Evolutionary conservation across 2,113 vertebrate genomes (phyloP), one percentile per base, ranked within the genome.

Genomic region (Dinomys branickii): DNA sequence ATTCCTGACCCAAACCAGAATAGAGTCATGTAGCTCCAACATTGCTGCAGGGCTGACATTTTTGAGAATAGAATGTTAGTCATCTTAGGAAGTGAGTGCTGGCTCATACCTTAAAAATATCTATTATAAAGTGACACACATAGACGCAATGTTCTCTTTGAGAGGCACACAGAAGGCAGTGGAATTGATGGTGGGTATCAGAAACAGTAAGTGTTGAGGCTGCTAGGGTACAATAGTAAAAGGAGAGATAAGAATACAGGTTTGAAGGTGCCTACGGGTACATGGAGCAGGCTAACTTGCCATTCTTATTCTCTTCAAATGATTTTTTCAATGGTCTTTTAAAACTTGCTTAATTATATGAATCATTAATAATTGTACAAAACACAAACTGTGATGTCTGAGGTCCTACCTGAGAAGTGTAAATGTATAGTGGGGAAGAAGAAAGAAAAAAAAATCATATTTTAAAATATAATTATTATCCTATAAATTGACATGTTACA

Each of bases 401-500:
- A 81, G 61, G 38, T 16, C 35, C 35, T 52, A 7, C 8, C 78
- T 19, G 78, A 47, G n/a, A 92, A 30, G 35, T 38, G 16, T 26
- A 6, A 52, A 4, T 3, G 26, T 9, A 58, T 12, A 1, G 20
- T 26, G 16, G 69, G 47, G 33, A 92, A 71, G 30, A 5, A 47
- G n/a, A n/a, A 44, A 75, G 5, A 8, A 10, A 30, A 90, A 24
- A 78, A 71, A 77, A 38, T 35, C 7, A 6, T 41, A 92, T 71
- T 95, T 94, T 65, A 50, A 92, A 59, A 73, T 94, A 41, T 6
- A 35, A 73, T 67, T 83, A 71, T 54, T 28, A 54, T 85, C 26
- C 33, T 67, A 7, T 33, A 85, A 96, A 86, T 71, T 83, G 52
- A 19, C 44, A 92, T 82, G 52, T 58, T 89, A 63, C 41, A 35